A percentile compares a stretch with the other conserved stretches of the same genome.
Conservation (phyloP, 2,113 vertebrate species). For the Melanerpes aurifrons region DNA sequence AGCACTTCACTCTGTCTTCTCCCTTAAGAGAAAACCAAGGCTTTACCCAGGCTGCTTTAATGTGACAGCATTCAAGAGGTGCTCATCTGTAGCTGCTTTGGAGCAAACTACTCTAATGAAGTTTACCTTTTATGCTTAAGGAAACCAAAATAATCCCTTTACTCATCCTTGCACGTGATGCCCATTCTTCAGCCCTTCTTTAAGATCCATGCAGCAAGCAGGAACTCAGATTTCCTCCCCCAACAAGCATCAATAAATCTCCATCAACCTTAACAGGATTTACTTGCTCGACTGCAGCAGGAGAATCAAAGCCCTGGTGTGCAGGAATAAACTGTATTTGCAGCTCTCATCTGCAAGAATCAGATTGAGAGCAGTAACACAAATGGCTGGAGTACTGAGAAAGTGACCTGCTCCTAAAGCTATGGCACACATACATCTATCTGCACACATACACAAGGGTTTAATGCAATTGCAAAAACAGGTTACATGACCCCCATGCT, state of each 20-base stretch:
- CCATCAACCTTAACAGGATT: background rate
- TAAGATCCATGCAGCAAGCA: background rate
- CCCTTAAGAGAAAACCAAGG: background rate
- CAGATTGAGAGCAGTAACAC: background rate
- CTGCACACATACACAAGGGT: background rate
- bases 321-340: background rate
- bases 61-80: background rate
- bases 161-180: background rate
- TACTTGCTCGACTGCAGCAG: background rate
- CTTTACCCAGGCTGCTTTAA: background rate
- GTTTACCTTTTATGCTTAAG: background rate
- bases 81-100: background rate
- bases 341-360: background rate
- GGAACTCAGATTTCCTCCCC: background rate
- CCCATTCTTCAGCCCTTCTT: background rate
- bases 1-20: background rate
- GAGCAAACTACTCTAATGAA: background rate
- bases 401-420: background rate
- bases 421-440: accelerated
- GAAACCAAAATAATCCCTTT: background rate
- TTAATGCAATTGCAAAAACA: constrained; percentile 56
- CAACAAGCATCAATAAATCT: background rate
- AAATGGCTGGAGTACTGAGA: background rate
- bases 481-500: background rate
- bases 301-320: background rate